A percentile compares a stretch with the other conserved stretches of the same genome.
Evolutionary conservation across 2,113 vertebrate genomes (phyloP).

Genomic region (Heloderma charlesbogerti): DNA sequence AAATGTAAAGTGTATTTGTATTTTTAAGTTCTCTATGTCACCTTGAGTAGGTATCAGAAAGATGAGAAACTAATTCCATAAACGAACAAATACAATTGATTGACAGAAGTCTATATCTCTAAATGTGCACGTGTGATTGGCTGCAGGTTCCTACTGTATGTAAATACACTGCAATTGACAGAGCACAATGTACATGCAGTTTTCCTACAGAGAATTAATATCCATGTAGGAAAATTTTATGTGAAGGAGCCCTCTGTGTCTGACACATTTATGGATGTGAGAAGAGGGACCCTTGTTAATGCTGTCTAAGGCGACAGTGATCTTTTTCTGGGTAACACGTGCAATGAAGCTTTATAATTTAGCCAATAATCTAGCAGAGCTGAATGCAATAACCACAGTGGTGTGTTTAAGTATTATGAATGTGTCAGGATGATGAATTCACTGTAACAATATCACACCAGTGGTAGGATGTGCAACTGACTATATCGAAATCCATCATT

Average conservation of each 20-base stretch:
- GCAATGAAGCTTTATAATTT: conserved; percentile 16
- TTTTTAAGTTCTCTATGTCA: neutral
- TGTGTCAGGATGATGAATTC: conserved; percentile 34
- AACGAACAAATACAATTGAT: neutral
- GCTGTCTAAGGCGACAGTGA: neutral
- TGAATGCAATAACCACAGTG: conserved; percentile 12
- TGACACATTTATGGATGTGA: neutral
- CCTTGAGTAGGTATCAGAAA: neutral
- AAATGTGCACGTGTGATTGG: neutral
- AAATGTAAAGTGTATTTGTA: neutral
- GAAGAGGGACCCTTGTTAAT: neutral
- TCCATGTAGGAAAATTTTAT: neutral
- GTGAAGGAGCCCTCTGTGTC: neutral
- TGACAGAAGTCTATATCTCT: neutral
- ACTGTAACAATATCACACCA: conserved; percentile 10
- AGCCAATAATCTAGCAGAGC: conserved; percentile 10
- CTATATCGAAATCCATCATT: conserved; percentile 29
- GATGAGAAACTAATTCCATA: neutral
- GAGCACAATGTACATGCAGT: neutral
- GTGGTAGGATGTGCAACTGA: conserved; percentile 9
- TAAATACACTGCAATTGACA: neutral
- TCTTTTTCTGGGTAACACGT: neutral
- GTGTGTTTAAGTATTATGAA: conserved; percentile 26
- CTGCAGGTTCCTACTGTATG: neutral
- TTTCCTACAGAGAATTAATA: neutral